Conservation (phyloP, 2,113 vertebrate genomes). For the Nerophis lumbriciformis region DNA sequence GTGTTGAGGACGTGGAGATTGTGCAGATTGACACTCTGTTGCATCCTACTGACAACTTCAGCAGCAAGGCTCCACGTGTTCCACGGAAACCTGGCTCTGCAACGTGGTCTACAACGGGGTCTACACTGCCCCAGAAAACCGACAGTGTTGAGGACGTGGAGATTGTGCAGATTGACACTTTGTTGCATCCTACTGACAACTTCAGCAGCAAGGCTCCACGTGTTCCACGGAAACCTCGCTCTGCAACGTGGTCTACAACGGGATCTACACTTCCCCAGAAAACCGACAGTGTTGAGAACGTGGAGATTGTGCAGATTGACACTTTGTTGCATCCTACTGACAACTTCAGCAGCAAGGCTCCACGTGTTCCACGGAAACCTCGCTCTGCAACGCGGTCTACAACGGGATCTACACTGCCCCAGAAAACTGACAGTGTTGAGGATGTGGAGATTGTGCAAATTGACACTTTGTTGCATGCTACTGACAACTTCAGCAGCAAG, state of each 20-base stretch:
- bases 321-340: conserved; percentile 66
- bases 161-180: too few species aligned
- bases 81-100: conserved; percentile 40
- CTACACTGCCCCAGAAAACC: too few species aligned
- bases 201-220: too few species aligned
- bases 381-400: too few species aligned
- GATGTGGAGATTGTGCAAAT: conserved; percentile 50
- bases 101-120: too few species aligned
- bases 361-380: conserved; percentile 49
- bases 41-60: conserved; percentile 63
- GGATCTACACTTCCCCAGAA: conserved; percentile 7
- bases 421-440: conserved; percentile 40
- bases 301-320: conserved; percentile 54
- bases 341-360: conserved; percentile 53
- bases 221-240: too few species aligned
- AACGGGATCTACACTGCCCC: background rate
- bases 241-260: too few species aligned
- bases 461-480: conserved; percentile 64
- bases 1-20: conserved; percentile 27
- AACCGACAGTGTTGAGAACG: conserved; percentile 43
- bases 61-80: conserved; percentile 45
- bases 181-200: too few species aligned
- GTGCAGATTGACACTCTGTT: conserved; percentile 67
- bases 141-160: too few species aligned
- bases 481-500: conserved; percentile 59